Base-by-base conservation (phyloP, 2,113 vertebrate species). In the Conger conger region DNA sequence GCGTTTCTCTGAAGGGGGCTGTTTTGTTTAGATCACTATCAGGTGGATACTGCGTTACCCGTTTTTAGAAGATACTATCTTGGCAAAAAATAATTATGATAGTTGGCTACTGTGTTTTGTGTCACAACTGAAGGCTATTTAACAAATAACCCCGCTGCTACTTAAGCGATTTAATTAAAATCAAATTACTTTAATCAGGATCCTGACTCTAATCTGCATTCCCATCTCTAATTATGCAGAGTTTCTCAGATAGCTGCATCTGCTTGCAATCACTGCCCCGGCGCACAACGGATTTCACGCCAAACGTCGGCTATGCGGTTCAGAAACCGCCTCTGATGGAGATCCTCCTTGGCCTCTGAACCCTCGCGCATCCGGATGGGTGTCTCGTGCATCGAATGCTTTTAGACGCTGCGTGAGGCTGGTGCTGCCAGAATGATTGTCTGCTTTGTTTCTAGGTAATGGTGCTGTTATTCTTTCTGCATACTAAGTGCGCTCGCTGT, bases 141-240 rank as follows among this genome's bases (percentile, higher is more conserved):
- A 36, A 89, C 89, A 30, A 90, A 79, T 86, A 86, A 87, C 82
- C 80, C 23, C 82, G 84, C 88, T 81, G 82, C 33, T 81, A 83
- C 89, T 37, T 18, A 86, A 85, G 83, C 82, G 76, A 84, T 84
- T 54, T 79, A 84, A 84, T 84, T 84, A 78, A 79, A 84, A 84
- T 84, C 50, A n/a, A 76, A 84, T 53, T 35, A n/a, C 76, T 77
- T 84, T 57, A 84, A 79, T 84, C 83, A 84, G 45, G 30, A 45
- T 76, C 20, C 42, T 84, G 77, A 78, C 83, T 84, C 53, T 38
- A 84, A 94, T 94, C 92, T 92, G 84, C 82, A 85, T 90, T 91
- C 92, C 89, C 93, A 93, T 94, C 92, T 92, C 91, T 90, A 89
- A 90, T 89, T 91, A 80, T 42, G 81, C 54, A 35, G 27, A 82